Evolutionary conservation across 2,888 invertebrate species (phyloP).

Genomic region (Colletes collaris): DNA sequence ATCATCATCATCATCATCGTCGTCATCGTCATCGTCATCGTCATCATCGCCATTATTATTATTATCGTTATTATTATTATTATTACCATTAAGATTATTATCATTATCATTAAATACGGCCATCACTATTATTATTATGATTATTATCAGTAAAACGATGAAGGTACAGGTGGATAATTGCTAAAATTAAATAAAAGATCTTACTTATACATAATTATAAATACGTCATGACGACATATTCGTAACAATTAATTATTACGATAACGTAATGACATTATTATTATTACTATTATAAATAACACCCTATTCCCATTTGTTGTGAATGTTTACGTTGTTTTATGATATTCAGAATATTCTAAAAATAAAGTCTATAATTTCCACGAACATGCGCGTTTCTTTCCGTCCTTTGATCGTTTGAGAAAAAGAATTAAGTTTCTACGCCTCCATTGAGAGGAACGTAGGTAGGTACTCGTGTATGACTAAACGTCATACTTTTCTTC

Average conservation of each 20-base stretch:
- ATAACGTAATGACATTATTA: slow-evolving; percentile 70
- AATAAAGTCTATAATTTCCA: slow-evolving; percentile 79
- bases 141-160: slow-evolving; percentile 31
- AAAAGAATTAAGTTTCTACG: too few species aligned
- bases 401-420: neutral
- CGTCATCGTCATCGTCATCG: neutral
- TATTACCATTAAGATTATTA: slow-evolving; percentile 10
- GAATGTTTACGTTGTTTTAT: slow-evolving; percentile 80
- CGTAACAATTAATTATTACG: slow-evolving; percentile 73
- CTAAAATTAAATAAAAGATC: slow-evolving; percentile 67
- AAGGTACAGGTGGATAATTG: slow-evolving; percentile 62
- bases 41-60: slow-evolving; percentile 52
- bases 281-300: slow-evolving; percentile 74
- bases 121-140: neutral
- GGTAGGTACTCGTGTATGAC: too few species aligned
- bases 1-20: slow-evolving; percentile 44
- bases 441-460: too few species aligned
- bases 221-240: slow-evolving; percentile 68
- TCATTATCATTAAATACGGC: neutral
- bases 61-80: slow-evolving; percentile 54
- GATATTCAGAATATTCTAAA: slow-evolving; percentile 78
- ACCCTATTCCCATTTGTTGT: slow-evolving; percentile 78
- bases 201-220: slow-evolving; percentile 73
- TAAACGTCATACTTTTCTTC: too few species aligned
- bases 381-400: slow-evolving; percentile 31